These are phyloP conservation scores for Coregonus ussuriensis DNA, from an alignment of 2,797 vertebrate genomes.

Conservation along the genomic window DNA sequence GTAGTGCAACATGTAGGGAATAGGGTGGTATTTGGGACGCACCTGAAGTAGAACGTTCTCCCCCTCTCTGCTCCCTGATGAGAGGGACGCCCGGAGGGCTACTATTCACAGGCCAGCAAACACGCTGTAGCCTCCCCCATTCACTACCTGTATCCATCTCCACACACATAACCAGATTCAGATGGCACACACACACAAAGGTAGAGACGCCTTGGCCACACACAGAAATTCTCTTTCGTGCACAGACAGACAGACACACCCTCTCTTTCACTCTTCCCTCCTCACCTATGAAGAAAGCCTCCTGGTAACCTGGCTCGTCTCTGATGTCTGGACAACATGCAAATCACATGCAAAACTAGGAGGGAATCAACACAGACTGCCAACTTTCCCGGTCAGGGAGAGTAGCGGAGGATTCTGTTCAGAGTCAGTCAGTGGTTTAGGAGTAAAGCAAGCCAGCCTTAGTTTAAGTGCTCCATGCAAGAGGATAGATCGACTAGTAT, in stretches of 20 bases:
- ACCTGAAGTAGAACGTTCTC: conserved; percentile 17
- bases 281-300: neutral
- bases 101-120: conserved; percentile 37
- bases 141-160: conserved; percentile 10
- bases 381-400: neutral
- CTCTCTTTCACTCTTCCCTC: neutral
- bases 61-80: conserved; percentile 36
- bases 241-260: neutral
- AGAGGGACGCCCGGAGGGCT: conserved; percentile 59
- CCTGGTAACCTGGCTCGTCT: conserved; percentile 6
- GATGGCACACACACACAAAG: neutral
- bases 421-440: neutral
- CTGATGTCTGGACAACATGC: conserved; percentile 30
- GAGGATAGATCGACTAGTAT: neutral
- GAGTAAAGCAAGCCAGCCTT: neutral
- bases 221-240: too few species aligned
- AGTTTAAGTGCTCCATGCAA: neutral
- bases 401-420: neutral
- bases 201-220: neutral
- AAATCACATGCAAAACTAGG: conserved; percentile 25
- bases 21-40: neutral
- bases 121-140: neutral
- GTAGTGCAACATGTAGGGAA: neutral
- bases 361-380: neutral
- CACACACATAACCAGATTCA: neutral